These are phyloP conservation scores for Oreochromis tanganicae DNA, from an alignment of 2,113 vertebrate species.

Conservation along the genomic window DNA sequence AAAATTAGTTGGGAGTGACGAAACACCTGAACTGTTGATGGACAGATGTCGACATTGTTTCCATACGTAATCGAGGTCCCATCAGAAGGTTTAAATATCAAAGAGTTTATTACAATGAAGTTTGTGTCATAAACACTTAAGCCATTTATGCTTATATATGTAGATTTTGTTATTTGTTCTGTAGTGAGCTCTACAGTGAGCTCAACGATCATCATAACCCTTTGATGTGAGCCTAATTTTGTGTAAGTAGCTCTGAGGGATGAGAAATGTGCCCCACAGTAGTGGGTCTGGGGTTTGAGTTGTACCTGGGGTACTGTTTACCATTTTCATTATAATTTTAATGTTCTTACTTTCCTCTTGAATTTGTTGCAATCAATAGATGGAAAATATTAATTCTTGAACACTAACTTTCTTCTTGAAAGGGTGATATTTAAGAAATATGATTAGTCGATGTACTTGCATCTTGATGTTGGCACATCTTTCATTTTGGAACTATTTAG, in stretches of 20 bases:
- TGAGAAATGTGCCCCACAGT: background rate
- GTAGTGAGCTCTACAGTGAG: background rate
- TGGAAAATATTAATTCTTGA: accelerated
- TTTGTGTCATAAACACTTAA: background rate
- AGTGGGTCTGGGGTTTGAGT: accelerated
- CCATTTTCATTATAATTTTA: accelerated
- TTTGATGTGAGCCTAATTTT: background rate
- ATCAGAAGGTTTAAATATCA: background rate
- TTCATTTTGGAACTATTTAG: background rate
- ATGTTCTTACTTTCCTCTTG: background rate
- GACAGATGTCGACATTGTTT: background rate
- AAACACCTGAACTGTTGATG: background rate
- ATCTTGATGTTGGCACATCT: accelerated
- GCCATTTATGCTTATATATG: background rate
- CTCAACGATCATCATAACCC: background rate
- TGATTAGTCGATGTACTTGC: background rate
- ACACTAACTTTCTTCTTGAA: background rate
- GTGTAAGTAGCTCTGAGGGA: background rate
- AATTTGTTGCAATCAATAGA: accelerated
- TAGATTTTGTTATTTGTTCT: background rate
- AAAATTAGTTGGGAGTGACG: background rate
- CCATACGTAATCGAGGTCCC: background rate
- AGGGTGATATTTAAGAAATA: background rate
- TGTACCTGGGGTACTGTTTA: background rate
- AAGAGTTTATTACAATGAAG: background rate